A percentile compares a stretch with the other conserved stretches of the same genome.
Conservation (phyloP, 2,797 vertebrate genomes). For the Peromyscus nudipes region DNA sequence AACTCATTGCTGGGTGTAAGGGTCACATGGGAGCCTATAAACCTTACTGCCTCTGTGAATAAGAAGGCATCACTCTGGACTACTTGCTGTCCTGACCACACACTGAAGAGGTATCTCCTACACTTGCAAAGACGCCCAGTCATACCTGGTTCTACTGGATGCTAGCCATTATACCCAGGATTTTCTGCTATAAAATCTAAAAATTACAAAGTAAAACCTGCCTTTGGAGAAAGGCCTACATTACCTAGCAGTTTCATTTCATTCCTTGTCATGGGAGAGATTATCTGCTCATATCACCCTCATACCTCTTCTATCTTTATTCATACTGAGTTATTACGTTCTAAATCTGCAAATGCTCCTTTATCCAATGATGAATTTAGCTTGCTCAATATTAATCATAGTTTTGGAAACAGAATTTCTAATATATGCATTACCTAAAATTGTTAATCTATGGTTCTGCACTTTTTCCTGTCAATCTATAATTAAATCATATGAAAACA, state of each 20-base stretch:
- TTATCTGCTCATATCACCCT: slow-evolving; percentile 79
- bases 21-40: not conserved
- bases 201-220: not conserved
- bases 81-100: not conserved
- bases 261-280: slow-evolving; percentile 27
- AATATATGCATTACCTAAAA: slow-evolving; percentile 86
- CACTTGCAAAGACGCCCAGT: not conserved
- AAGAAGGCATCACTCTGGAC: not conserved
- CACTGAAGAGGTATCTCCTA: not conserved
- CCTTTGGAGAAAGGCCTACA: not conserved
- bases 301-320: slow-evolving; percentile 82
- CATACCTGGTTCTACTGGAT: not conserved
- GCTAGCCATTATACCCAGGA: not conserved
- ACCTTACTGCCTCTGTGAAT: not conserved
- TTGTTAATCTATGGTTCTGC: slow-evolving; percentile 88
- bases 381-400: slow-evolving; percentile 88
- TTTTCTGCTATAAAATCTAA: slow-evolving; percentile 2
- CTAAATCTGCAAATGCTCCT: slow-evolving; percentile 87
- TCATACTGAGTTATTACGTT: slow-evolving; percentile 84
- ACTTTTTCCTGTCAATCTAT: slow-evolving; percentile 88
- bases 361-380: slow-evolving; percentile 85
- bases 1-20: not conserved
- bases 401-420: slow-evolving; percentile 87
- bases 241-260: slow-evolving; percentile 36
- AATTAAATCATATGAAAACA: slow-evolving; percentile 89